Evolutionary conservation across 2,888 invertebrate species (phyloP).

Genomic region (Hypena proboscidalis): DNA sequence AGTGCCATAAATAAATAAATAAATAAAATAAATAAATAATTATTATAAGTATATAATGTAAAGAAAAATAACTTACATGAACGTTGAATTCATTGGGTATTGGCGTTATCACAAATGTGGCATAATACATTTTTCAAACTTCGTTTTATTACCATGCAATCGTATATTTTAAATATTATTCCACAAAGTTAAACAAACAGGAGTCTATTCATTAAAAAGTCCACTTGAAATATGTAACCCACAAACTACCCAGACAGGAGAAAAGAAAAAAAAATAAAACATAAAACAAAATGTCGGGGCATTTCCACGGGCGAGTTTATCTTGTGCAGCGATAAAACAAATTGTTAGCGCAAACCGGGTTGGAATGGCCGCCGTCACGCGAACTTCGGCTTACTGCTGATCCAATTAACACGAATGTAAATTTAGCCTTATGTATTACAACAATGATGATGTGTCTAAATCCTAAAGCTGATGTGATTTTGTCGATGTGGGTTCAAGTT

Average conservation of each 20-base stretch:
- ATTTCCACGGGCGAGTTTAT: slow-evolving; percentile 59
- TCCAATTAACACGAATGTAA: slow-evolving; percentile 44
- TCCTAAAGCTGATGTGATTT: not conserved
- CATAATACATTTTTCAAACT: no score
- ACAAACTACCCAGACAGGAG: slow-evolving; percentile 16
- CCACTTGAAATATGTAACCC: not conserved
- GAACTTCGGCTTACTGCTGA: slow-evolving; percentile 48
- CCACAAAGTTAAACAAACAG: not conserved
- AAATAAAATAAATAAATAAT: no score
- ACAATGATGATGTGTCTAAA: slow-evolving; percentile 1
- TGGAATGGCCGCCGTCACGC: slow-evolving; percentile 62
- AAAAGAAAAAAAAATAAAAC: slow-evolving; percentile 33
- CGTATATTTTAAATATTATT: no score
- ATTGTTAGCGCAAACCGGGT: slow-evolving; percentile 56
- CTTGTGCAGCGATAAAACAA: slow-evolving; percentile 71
- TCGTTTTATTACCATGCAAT: no score
- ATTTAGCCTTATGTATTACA: slow-evolving; percentile 22
- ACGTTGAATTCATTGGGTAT: no score
- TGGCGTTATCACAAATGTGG: no score
- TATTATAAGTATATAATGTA: no score
- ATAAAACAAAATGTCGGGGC: slow-evolving; percentile 44
- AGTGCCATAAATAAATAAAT: no score
- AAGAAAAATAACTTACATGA: no score
- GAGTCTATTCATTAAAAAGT: not conserved
- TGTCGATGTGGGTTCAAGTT: no score